Evolutionary conservation across 1,140 invertebrate genomes (phyloP), one percentile per base, ranked within the genome.

Genomic region (Ditylenchus dipsaci): DNA sequence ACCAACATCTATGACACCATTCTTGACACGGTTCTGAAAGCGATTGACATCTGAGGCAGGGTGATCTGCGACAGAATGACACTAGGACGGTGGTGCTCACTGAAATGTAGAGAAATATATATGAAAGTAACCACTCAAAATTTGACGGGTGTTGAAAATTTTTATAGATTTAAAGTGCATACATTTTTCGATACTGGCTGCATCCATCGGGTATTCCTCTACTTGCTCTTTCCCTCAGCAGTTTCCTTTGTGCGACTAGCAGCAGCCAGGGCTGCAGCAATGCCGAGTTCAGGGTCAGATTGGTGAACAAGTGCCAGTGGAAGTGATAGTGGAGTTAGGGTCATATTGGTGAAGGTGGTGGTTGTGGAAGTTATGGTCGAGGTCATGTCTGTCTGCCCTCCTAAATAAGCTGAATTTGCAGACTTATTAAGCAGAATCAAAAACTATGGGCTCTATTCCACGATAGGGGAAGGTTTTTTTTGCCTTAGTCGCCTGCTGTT

Each of bases 1-100:
- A 96, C 88, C 88, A 89, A 89, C 88, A 83, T 89, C 88, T 53
- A 53, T 53, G 49, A 53, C 49, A 21, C 68, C 27, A n/a, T 68
- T 23, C 43, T 64, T 65, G n/a, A 68, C 76, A 47, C 53, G 42
- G 65, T 77, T 73, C n/a, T 72, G 61, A 19, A 65, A 73, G 49
- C 56, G 42, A 56, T 66, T 30, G 27, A 56, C 63, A 60, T 70
- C 60, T 3, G 66, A 67, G 58, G 65, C 3, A 71, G 19, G 13
- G 67, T 57, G 47, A 68, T 57, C 0, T 26, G 26, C 29, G 67
- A 30, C 3, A 53, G 23, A 19, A 53, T 26, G 23, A 38, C 11
- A 38, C 33, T 38, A 38, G 33, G 33, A 38, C 33, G 33, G 33
- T 26, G 49, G 15, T n/a, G n/a, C n/a, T 53, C 49, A 7, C 49